Evolutionary conservation across 2,113 vertebrate species (phyloP).

Genomic region (Epinephelus cyanopodus): DNA sequence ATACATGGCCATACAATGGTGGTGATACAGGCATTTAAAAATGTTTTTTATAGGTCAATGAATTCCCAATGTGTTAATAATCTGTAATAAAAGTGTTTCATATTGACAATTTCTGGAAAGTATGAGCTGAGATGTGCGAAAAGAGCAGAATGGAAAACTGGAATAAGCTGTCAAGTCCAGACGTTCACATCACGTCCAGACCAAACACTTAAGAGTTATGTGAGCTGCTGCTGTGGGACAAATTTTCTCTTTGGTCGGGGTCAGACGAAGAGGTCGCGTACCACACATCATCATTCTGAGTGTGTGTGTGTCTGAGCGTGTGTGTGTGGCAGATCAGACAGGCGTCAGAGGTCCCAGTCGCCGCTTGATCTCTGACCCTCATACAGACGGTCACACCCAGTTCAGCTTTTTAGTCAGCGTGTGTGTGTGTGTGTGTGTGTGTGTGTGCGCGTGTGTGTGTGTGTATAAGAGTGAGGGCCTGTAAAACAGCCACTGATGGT

Average conservation of each 20-base stretch:
- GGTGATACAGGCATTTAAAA: background rate
- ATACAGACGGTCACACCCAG: slow-evolving; percentile 37
- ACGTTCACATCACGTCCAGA: slow-evolving; percentile 45
- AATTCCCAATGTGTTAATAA: background rate
- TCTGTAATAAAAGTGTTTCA: slow-evolving; percentile 9
- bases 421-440: slow-evolving; percentile 11
- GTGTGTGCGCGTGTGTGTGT: slow-evolving; percentile 19
- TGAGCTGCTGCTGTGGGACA: slow-evolving; percentile 50
- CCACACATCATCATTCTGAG: slow-evolving; percentile 31
- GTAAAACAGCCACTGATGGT: slow-evolving; percentile 6
- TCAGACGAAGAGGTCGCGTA: slow-evolving; percentile 51
- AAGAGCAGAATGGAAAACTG: slow-evolving; percentile 38
- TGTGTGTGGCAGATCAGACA: slow-evolving; percentile 35
- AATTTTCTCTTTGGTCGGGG: slow-evolving; percentile 45
- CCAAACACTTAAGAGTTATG: slow-evolving; percentile 46
- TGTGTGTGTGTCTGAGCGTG: slow-evolving; percentile 25
- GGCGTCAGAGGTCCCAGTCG: slow-evolving; percentile 48
- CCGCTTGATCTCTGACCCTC: slow-evolving; percentile 56
- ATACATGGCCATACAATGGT: background rate
- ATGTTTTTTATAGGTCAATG: background rate
- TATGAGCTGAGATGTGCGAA: slow-evolving; percentile 32
- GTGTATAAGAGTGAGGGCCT: slow-evolving; percentile 25
- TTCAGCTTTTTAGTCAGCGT: slow-evolving; percentile 3
- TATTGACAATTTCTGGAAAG: slow-evolving; percentile 38
- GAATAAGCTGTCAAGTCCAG: slow-evolving; percentile 45